phyloP scores from a whole-genome alignment of 1,140 invertebrate genomes.

The Dreissena rostriformis region DNA sequence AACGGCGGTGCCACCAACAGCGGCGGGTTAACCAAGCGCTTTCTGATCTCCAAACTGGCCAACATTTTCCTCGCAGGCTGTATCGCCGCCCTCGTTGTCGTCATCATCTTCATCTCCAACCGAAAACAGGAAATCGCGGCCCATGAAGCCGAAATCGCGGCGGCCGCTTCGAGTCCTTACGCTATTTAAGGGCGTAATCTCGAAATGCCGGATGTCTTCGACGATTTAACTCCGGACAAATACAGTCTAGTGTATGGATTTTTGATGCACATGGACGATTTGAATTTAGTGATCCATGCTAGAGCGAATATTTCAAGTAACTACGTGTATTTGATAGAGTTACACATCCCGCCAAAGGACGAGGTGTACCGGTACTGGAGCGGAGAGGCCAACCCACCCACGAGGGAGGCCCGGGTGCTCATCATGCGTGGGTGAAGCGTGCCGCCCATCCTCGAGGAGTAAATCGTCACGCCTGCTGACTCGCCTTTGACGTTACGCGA shows the following conservation, averaged over 20 bases:
- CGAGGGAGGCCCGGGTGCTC: constrained; percentile 9
- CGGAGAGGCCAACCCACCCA: background rate
- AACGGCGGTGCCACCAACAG: too few species aligned
- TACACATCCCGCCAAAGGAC: constrained; percentile 10
- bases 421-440: constrained; percentile 4
- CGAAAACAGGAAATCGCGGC: too few species aligned
- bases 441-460: constrained; percentile 19
- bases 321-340: constrained; percentile 22
- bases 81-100: too few species aligned
- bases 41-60: too few species aligned
- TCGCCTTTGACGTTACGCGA: background rate
- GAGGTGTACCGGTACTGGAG: background rate
- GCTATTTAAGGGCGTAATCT: constrained; percentile 6
- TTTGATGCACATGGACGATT: background rate
- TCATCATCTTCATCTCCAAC: too few species aligned
- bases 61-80: too few species aligned
- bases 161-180: too few species aligned
- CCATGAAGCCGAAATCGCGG: too few species aligned
- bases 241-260: background rate
- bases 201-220: constrained; percentile 4
- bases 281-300: background rate
- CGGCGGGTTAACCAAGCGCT: too few species aligned
- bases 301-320: constrained; percentile 2
- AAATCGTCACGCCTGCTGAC: constrained; percentile 6
- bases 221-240: constrained; percentile 26